phyloP scores from a whole-genome alignment of 2,888 invertebrate genomes.

The Oligia latruncula region DNA sequence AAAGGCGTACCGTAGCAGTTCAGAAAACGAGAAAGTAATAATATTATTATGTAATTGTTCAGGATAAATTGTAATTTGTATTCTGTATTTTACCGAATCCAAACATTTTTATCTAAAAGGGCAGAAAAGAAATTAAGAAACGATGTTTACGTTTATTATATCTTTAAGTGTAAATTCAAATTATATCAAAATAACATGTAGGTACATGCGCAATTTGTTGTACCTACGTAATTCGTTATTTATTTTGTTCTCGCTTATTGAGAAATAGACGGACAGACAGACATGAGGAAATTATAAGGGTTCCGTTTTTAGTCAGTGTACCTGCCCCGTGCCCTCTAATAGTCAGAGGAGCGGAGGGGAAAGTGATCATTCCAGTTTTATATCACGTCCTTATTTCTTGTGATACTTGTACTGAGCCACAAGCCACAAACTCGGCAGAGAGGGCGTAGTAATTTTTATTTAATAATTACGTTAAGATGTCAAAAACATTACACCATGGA shows the following conservation, averaged over 20 bases:
- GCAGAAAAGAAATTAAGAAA: not conserved
- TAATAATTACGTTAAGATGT: not conserved
- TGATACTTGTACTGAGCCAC: not conserved
- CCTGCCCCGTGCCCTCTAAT: not conserved
- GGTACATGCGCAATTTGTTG: not conserved
- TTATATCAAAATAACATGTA: not conserved
- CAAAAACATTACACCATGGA: not conserved
- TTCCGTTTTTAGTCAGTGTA: not conserved
- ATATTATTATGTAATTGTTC: not conserved
- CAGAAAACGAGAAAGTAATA: not conserved
- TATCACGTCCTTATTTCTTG: not conserved
- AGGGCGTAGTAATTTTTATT: not conserved
- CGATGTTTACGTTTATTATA: not conserved
- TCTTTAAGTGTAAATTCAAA: not conserved
- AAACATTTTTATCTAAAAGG: not conserved
- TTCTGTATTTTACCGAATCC: not conserved
- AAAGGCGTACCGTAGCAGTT: constrained; percentile 25
- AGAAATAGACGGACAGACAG: not conserved
- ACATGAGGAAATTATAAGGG: not conserved
- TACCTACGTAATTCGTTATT: not conserved
- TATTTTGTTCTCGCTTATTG: not conserved
- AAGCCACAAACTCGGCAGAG: not conserved
- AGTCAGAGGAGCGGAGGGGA: not conserved
- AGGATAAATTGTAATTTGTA: not conserved
- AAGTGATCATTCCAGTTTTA: not conserved